Evolutionary conservation across 2,797 vertebrate genomes (phyloP).

Genomic region (Tachyglossus aculeatus): DNA sequence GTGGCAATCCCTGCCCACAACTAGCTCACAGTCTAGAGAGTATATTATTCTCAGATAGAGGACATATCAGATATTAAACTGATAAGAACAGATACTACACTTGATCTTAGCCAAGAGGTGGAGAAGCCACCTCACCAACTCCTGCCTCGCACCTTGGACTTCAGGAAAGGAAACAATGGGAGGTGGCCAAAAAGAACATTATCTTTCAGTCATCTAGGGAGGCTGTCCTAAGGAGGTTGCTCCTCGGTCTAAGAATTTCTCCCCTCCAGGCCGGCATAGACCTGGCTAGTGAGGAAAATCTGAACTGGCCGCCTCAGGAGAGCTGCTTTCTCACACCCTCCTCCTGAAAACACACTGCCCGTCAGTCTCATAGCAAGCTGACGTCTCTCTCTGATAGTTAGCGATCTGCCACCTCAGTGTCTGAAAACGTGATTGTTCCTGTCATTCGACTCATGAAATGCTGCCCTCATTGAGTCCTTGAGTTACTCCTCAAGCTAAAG

Average conservation of each 20-base stretch:
- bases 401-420: slow-evolving; percentile 28
- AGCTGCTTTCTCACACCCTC: background rate
- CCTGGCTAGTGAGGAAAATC: background rate
- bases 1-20: too few species aligned
- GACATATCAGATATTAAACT: too few species aligned
- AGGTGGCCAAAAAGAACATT: too few species aligned
- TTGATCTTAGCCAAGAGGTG: too few species aligned
- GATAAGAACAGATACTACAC: too few species aligned
- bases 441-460: slow-evolving; percentile 27
- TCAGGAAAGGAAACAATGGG: too few species aligned
- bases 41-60: too few species aligned
- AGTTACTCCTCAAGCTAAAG: slow-evolving; percentile 15
- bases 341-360: slow-evolving; percentile 34
- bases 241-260: background rate
- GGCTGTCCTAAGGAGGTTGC: too few species aligned
- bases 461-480: slow-evolving; percentile 28
- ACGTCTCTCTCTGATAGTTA: slow-evolving; percentile 21
- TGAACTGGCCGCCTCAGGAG: background rate
- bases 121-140: too few species aligned
- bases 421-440: slow-evolving; percentile 42
- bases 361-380: slow-evolving; percentile 18
- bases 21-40: too few species aligned
- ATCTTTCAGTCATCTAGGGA: too few species aligned
- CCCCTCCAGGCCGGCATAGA: background rate
- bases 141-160: too few species aligned